Conservation (phyloP, 2,113 vertebrate genomes). For the Caloenas nicobarica region DNA sequence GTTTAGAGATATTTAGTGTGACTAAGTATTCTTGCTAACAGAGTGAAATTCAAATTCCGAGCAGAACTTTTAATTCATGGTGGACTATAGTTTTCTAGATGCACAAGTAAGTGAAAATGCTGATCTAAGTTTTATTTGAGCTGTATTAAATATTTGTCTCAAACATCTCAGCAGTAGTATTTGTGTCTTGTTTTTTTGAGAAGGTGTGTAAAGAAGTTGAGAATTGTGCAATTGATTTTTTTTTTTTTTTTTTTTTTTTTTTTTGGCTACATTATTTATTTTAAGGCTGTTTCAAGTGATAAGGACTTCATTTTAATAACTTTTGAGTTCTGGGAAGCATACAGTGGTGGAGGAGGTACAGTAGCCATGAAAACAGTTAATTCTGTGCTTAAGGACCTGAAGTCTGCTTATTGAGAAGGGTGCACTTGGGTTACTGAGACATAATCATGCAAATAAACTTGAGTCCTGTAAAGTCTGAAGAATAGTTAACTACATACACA, state of each 20-base stretch:
- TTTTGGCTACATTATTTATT: not conserved
- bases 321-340: not conserved
- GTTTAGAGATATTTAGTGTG: not conserved
- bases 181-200: not conserved
- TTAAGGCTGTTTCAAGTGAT: not conserved
- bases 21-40: not conserved
- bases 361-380: not conserved
- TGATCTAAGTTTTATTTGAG: not conserved
- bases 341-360: not conserved
- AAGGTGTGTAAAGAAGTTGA: not conserved
- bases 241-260: not conserved
- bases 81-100: not conserved
- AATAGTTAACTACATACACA: not conserved
- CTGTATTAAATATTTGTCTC: not conserved
- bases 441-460: not conserved
- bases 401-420: not conserved
- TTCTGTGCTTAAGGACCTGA: not conserved
- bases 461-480: not conserved
- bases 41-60: not conserved
- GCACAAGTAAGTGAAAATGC: not conserved
- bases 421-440: not conserved
- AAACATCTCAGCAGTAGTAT: not conserved
- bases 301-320: not conserved
- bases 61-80: not conserved
- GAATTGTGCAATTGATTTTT: not conserved